phyloP scores from a whole-genome alignment of 2,113 vertebrate genomes.

The Paradoxurus hermaphroditus region DNA sequence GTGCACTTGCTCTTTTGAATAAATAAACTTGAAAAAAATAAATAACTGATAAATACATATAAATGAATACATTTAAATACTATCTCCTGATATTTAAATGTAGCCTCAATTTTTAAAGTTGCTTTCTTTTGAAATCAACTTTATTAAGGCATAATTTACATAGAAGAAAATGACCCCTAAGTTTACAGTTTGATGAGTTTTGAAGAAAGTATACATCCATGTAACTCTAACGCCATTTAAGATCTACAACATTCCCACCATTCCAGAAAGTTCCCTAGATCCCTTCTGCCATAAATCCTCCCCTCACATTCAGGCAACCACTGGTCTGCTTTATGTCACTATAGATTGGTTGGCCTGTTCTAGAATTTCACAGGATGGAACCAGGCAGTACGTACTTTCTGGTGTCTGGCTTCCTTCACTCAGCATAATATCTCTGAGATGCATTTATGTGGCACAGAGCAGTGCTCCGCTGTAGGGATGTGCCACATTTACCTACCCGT shows the following conservation, averaged over 20 bases:
- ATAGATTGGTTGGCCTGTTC: background rate
- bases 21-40: too few species aligned
- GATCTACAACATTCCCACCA: background rate
- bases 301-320: background rate
- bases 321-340: background rate
- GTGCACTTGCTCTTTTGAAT: too few species aligned
- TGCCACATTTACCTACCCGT: background rate
- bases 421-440: too few species aligned
- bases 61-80: background rate
- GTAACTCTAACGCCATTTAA: background rate
- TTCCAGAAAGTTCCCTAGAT: background rate
- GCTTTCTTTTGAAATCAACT: background rate
- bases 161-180: background rate
- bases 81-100: background rate
- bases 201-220: background rate
- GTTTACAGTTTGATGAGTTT: background rate
- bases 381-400: fast-evolving
- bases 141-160: background rate
- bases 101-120: background rate
- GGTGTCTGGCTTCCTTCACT: background rate
- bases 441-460: fast-evolving
- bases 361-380: background rate
- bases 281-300: background rate
- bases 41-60: background rate
- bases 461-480: fast-evolving